phyloP scores from a whole-genome alignment of 2,888 invertebrate species.

The Pyralis farinalis region DNA sequence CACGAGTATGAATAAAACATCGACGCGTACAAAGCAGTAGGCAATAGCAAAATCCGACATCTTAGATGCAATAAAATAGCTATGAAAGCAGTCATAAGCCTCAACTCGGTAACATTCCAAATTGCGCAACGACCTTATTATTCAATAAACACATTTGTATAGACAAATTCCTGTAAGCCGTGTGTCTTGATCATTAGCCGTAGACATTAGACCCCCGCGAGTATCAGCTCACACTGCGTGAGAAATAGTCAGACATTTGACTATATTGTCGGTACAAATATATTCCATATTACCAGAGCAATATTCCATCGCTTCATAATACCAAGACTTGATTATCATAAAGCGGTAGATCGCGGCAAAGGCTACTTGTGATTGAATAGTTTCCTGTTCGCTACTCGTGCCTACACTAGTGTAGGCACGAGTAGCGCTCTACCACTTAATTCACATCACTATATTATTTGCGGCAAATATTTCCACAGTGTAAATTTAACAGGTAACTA shows the following conservation, averaged over 20 bases:
- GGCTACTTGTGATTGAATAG: slow-evolving; percentile 31
- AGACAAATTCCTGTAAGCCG: slow-evolving; percentile 54
- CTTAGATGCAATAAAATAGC: slow-evolving; percentile 41
- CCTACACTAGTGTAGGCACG: background rate
- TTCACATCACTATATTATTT: no score
- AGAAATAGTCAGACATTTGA: slow-evolving; percentile 66
- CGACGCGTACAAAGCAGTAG: slow-evolving; percentile 27
- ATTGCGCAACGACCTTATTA: slow-evolving; percentile 57
- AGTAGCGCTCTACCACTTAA: no score
- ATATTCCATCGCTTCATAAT: slow-evolving; percentile 43
- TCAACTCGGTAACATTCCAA: slow-evolving; percentile 42
- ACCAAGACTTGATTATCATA: slow-evolving; percentile 48
- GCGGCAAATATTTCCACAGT: no score
- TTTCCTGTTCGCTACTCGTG: slow-evolving; percentile 27
- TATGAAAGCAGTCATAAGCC: slow-evolving; percentile 42
- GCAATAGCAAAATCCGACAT: slow-evolving; percentile 33
- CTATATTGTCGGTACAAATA: slow-evolving; percentile 54
- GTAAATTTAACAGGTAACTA: no score
- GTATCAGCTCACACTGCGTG: slow-evolving; percentile 62
- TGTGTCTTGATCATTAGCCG: slow-evolving; percentile 64
- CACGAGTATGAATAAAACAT: slow-evolving; percentile 49
- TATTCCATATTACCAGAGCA: slow-evolving; percentile 44
- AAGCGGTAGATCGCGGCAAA: slow-evolving; percentile 32
- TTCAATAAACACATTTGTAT: slow-evolving; percentile 63
- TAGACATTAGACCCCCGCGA: slow-evolving; percentile 62